Percentiles rank a stretch among this genome's conserved stretches.
Evolutionary conservation across 2,888 invertebrate species (phyloP).

Genomic region (Tenthredo livida): DNA sequence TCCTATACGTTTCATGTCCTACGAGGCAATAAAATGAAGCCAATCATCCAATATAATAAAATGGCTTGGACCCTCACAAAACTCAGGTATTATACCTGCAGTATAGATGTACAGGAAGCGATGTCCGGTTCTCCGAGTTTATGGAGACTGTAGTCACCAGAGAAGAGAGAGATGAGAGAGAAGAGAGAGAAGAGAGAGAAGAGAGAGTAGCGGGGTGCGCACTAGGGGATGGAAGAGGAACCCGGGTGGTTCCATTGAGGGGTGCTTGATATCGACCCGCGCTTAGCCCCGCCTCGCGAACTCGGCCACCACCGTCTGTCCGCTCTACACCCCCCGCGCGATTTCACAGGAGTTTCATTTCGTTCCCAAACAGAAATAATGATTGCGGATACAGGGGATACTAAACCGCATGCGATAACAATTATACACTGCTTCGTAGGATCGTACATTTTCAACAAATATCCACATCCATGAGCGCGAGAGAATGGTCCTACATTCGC

Average conservation of each 20-base stretch:
- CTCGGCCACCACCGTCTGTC: slow-evolving; percentile 51
- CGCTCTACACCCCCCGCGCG: slow-evolving; percentile 33
- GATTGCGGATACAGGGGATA: slow-evolving; percentile 43
- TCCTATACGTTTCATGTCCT: neutral
- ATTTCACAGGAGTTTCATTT: slow-evolving; percentile 52
- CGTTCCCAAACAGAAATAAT: slow-evolving; percentile 50
- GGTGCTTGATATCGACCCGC: slow-evolving; percentile 70
- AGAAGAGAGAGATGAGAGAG: slow-evolving; percentile 43
- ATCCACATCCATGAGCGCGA: neutral
- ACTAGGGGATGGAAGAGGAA: slow-evolving; percentile 48
- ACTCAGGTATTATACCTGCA: slow-evolving; percentile 33
- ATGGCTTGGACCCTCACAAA: slow-evolving; percentile 28
- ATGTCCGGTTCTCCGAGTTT: slow-evolving; percentile 31
- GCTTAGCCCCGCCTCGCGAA: slow-evolving; percentile 68
- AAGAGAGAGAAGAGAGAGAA: slow-evolving; percentile 15
- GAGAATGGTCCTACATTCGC: neutral
- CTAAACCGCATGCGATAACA: slow-evolving; percentile 49
- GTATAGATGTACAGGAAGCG: slow-evolving; percentile 28
- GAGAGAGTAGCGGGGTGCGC: slow-evolving; percentile 48
- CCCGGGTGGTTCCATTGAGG: slow-evolving; percentile 68
- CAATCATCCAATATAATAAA: slow-evolving; percentile 45
- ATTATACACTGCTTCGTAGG: slow-evolving; percentile 42
- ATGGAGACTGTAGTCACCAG: slow-evolving; percentile 42
- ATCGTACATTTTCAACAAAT: slow-evolving; percentile 21
- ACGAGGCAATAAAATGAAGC: slow-evolving; percentile 39